These are phyloP conservation scores for Proisotoma minuta DNA, from an alignment of 2,888 invertebrate genomes.

Conservation along the genomic window DNA sequence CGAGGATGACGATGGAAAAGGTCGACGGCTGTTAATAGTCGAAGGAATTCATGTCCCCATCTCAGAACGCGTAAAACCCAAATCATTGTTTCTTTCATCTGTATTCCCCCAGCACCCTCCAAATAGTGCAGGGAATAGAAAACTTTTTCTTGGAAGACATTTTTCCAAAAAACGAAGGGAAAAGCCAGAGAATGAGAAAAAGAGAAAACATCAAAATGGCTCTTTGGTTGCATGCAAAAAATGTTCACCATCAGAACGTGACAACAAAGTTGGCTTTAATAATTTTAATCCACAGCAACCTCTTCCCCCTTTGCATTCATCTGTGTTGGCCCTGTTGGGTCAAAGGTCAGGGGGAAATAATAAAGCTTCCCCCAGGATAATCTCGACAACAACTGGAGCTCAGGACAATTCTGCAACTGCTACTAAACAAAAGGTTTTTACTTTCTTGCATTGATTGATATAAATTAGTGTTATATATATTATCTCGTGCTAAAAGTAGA, in stretches of 20 bases:
- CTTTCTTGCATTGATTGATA: not conserved
- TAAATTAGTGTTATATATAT: not conserved
- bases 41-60: not conserved
- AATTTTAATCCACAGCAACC: slow-evolving; percentile 32
- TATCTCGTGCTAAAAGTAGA: slow-evolving; percentile 14
- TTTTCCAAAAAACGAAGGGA: not conserved
- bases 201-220: not conserved
- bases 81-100: too few species aligned
- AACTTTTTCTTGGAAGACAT: too few species aligned
- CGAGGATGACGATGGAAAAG: not conserved
- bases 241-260: not conserved
- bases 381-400: not conserved
- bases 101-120: not conserved
- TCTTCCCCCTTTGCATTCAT: slow-evolving; percentile 44
- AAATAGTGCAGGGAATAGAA: not conserved
- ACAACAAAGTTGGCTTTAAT: not conserved
- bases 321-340: slow-evolving; percentile 43
- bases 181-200: not conserved
- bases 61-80: too few species aligned
- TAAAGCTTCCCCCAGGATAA: not conserved
- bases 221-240: not conserved
- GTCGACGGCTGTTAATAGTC: too few species aligned
- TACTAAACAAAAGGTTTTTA: slow-evolving; percentile 22
- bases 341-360: slow-evolving; percentile 22
- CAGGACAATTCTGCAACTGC: slow-evolving; percentile 6